Conservation (phyloP, 2,888 invertebrate genomes). For the Liposcelis brunnea region DNA sequence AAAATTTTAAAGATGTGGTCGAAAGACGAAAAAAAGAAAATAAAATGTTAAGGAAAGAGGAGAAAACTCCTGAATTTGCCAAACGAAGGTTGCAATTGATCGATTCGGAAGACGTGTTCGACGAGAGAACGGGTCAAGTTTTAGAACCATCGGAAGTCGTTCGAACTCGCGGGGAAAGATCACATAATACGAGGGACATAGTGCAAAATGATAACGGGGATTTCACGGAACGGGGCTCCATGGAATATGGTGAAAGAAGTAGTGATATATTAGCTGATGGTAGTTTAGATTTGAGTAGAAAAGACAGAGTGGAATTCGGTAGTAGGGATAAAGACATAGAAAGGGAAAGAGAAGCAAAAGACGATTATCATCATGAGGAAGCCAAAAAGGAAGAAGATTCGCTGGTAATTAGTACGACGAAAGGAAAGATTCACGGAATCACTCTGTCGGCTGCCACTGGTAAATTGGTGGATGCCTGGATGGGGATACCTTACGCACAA, state of each 20-base stretch:
- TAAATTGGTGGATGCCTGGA: conserved; percentile 68
- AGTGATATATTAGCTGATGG: too few species aligned
- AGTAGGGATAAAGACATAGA: conserved; percentile 1
- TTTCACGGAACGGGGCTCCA: too few species aligned
- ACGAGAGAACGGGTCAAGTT: not conserved
- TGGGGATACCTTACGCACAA: conserved; percentile 67
- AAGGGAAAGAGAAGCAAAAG: conserved; percentile 15
- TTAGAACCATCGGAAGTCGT: not conserved
- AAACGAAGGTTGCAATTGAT: not conserved
- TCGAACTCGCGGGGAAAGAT: too few species aligned
- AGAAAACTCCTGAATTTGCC: not conserved
- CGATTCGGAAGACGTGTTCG: not conserved
- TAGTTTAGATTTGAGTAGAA: not conserved
- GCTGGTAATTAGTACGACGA: conserved; percentile 57
- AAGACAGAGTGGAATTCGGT: not conserved
- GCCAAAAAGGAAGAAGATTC: conserved; percentile 42
- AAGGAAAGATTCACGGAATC: conserved; percentile 57
- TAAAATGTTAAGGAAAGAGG: too few species aligned
- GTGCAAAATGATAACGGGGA: too few species aligned
- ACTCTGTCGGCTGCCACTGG: conserved; percentile 57
- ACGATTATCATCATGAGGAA: conserved; percentile 20
- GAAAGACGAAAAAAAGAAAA: not conserved
- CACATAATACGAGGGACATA: too few species aligned
- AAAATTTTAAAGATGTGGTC: not conserved
- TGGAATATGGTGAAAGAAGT: too few species aligned